phyloP scores from a whole-genome alignment of 2,888 invertebrate genomes.

The Ichneumon xanthorius region DNA sequence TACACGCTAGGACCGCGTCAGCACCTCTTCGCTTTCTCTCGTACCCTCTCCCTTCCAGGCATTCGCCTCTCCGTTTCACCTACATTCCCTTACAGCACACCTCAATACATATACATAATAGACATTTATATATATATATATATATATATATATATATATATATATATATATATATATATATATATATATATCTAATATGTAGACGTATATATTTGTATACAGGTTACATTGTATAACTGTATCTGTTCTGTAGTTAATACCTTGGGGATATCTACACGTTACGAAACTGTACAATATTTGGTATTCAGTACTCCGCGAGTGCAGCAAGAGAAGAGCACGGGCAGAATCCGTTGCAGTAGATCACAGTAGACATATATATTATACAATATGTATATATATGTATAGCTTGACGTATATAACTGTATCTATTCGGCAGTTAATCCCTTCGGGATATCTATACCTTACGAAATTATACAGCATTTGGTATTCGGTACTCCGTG shows the following conservation, averaged over 20 bases:
- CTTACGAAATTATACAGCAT: not conserved
- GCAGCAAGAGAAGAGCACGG: too few species aligned
- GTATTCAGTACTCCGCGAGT: too few species aligned
- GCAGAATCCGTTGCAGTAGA: too few species aligned
- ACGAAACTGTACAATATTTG: too few species aligned
- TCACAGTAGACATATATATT: not conserved
- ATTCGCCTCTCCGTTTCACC: slow-evolving; percentile 76
- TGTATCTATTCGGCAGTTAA: not conserved
- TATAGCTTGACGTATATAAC: not conserved
- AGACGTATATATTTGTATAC: too few species aligned
- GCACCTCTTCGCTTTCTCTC: slow-evolving; percentile 76
- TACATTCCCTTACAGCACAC: slow-evolving; percentile 73
- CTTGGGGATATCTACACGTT: too few species aligned
- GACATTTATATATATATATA: not conserved
- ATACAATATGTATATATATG: too few species aligned
- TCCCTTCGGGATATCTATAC: not conserved
- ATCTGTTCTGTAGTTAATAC: too few species aligned
- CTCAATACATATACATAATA: not conserved
- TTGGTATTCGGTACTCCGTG: not conserved
- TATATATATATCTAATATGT: too few species aligned
- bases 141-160: too few species aligned
- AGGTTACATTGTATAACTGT: too few species aligned
- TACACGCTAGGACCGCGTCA: slow-evolving; percentile 77
- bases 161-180: not conserved
- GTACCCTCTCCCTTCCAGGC: slow-evolving; percentile 66